Conservation (phyloP, 2,113 vertebrate species). For the Gymnorhina tibicen region DNA sequence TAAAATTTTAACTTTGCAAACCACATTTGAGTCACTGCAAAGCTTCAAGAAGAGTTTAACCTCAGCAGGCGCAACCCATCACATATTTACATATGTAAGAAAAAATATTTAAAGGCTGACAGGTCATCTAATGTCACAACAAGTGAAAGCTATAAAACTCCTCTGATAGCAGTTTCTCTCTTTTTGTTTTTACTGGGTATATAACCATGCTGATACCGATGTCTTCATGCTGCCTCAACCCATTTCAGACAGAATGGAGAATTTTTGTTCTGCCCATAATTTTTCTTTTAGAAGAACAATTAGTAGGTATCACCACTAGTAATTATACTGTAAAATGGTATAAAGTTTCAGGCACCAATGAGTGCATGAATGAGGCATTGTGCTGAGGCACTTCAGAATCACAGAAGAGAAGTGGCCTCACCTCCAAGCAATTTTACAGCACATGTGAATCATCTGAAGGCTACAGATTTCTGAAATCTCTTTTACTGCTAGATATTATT, state of each 20-base stretch:
- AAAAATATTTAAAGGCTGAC: background rate
- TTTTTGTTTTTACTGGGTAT: background rate
- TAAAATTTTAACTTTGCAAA: background rate
- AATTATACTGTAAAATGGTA: background rate
- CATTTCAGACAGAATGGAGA: background rate
- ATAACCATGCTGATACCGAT: background rate
- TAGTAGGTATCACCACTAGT: background rate
- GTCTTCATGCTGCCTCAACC: background rate
- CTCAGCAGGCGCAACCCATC: background rate
- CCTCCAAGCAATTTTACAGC: background rate
- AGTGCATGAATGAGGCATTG: too few relatives aligned
- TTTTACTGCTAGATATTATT: background rate
- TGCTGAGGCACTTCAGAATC: background rate
- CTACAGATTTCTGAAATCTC: background rate
- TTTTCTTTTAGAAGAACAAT: background rate
- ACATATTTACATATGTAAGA: background rate
- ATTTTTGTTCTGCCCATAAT: background rate
- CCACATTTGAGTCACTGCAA: background rate
- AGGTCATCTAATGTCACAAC: background rate
- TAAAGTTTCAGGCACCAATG: background rate
- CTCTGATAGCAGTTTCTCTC: background rate
- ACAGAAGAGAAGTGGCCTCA: background rate
- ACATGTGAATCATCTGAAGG: background rate
- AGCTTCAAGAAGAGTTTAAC: background rate
- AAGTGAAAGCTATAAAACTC: background rate